Evolutionary conservation across 2,797 vertebrate species (phyloP).

Genomic region (Crax fasciolata): DNA sequence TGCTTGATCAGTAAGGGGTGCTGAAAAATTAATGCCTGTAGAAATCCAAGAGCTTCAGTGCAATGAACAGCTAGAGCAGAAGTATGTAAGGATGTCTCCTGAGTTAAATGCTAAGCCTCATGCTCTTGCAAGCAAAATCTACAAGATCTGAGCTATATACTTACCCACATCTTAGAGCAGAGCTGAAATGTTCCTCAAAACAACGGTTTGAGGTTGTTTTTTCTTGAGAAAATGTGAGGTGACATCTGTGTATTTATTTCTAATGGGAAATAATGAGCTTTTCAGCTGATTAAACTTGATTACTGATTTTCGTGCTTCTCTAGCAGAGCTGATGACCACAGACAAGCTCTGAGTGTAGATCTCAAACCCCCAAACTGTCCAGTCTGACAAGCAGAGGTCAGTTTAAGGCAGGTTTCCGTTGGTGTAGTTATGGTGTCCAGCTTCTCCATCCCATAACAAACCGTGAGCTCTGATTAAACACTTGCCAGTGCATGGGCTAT

Average conservation of each 20-base stretch:
- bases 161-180: neutral
- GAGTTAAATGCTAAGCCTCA: neutral
- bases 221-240: neutral
- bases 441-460: neutral
- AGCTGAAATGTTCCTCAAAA: neutral
- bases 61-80: neutral
- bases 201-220: neutral
- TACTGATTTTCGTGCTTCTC: neutral
- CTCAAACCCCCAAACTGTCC: neutral
- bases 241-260: neutral
- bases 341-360: neutral
- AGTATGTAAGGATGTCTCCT: neutral
- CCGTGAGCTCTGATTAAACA: neutral
- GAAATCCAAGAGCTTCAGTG: constrained; percentile 18
- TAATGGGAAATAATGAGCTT: neutral
- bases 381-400: neutral
- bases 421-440: neutral
- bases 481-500: neutral
- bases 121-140: neutral
- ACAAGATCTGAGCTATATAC: neutral
- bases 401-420: neutral
- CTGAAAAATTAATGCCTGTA: constrained; percentile 73
- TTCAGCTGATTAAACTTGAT: neutral
- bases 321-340: neutral
- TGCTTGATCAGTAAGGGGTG: constrained; percentile 51